These are phyloP conservation scores for Carassius gibelio DNA, from an alignment of 2,113 vertebrate species.

Conservation along the genomic window DNA sequence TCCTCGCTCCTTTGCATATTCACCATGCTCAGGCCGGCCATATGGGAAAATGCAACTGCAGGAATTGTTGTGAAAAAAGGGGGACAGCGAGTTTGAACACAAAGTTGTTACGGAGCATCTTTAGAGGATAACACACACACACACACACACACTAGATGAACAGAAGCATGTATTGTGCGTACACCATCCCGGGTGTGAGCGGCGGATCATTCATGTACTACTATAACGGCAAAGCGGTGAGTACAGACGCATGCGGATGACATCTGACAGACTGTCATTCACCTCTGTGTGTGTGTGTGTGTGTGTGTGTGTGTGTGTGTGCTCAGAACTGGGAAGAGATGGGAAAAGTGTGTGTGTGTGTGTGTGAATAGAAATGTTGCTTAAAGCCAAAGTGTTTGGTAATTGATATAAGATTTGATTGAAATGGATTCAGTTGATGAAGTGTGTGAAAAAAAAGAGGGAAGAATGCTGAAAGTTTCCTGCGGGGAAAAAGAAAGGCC, in stretches of 20 bases:
- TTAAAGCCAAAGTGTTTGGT: neutral
- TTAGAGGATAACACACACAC: conserved; percentile 63
- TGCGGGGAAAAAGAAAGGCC: neutral
- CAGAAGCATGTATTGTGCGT: conserved; percentile 91
- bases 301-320: conserved; percentile 7
- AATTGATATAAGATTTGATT: neutral
- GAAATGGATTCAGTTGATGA: neutral
- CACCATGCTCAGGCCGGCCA: conserved; percentile 90
- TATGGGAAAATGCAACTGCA: conserved; percentile 96
- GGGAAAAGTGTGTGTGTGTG: neutral
- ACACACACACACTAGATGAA: conserved; percentile 70
- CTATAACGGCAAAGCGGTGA: conserved; percentile 97
- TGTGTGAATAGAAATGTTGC: neutral
- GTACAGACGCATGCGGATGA: conserved; percentile 53
- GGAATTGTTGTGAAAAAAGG: conserved; percentile 89
- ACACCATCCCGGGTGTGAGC: conserved; percentile 93
- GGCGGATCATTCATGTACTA: conserved; percentile 93
- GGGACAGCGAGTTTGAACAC: conserved; percentile 80
- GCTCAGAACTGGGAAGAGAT: neutral
- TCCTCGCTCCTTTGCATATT: conserved; percentile 93
- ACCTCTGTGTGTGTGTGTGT: neutral
- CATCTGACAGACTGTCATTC: conserved; percentile 21
- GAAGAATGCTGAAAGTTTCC: neutral
- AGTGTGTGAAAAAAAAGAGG: no score
- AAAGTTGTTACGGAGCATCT: conserved; percentile 80